Evolutionary conservation across 1,140 invertebrate genomes (phyloP).

Genomic region (Euwallacea similis): DNA sequence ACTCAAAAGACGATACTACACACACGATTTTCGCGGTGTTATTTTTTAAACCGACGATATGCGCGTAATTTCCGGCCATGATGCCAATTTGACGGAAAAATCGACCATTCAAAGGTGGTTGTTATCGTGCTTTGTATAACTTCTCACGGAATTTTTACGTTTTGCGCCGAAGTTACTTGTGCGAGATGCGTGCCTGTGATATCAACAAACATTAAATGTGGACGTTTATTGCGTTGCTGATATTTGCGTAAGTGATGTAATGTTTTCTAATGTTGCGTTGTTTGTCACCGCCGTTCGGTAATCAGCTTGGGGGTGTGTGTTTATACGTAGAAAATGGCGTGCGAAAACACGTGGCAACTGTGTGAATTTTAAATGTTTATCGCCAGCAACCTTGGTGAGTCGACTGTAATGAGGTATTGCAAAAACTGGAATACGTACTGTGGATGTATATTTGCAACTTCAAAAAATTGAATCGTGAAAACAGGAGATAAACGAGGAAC

Average conservation of each 20-base stretch:
- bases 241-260: not conserved
- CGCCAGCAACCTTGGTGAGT: constrained; percentile 15
- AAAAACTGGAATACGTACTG: not conserved
- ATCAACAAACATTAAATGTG: too few species aligned
- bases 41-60: constrained; percentile 26
- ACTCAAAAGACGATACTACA: constrained; percentile 10
- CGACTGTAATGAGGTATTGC: not conserved
- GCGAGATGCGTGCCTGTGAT: too few species aligned
- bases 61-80: constrained; percentile 24
- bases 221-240: too few species aligned
- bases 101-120: not conserved
- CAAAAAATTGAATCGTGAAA: too few species aligned
- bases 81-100: constrained; percentile 11
- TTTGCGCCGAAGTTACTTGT: too few species aligned
- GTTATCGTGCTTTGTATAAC: too few species aligned
- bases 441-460: too few species aligned
- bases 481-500: too few species aligned
- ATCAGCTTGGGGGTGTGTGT: not conserved
- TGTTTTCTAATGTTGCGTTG: not conserved
- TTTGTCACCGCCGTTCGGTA: not conserved
- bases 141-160: too few species aligned
- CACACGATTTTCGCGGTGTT: constrained; percentile 9
- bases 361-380: constrained; percentile 16
- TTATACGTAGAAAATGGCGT: not conserved
- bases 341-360: constrained; percentile 4